phyloP scores from a whole-genome alignment of 2,888 invertebrate species.

The Agrenia bidenticulata region DNA sequence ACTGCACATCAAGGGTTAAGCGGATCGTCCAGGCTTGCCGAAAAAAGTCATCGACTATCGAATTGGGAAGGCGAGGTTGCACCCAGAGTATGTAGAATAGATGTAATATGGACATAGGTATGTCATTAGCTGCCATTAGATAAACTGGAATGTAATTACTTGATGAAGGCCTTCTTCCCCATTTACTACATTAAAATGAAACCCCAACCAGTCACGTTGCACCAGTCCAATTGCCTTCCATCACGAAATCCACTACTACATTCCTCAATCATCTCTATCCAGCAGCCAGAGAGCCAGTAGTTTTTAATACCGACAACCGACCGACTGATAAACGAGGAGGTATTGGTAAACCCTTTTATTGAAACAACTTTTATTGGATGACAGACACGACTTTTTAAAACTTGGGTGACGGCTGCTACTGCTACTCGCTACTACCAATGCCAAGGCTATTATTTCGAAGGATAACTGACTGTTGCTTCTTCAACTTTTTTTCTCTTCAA shows the following conservation, averaged over 20 bases:
- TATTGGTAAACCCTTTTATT: constrained; percentile 17
- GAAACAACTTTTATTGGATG: constrained; percentile 8
- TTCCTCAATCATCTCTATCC: constrained; percentile 18
- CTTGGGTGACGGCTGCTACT: too few species aligned
- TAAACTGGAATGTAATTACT: constrained; percentile 32
- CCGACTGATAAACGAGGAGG: constrained; percentile 3
- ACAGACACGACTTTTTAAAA: background rate
- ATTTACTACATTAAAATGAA: constrained; percentile 26
- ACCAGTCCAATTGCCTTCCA: constrained; percentile 26
- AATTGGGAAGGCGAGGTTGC: background rate
- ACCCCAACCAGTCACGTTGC: constrained; percentile 30
- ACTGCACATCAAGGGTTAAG: too few species aligned
- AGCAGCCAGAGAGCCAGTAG: background rate
- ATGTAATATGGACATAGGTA: constrained; percentile 5
- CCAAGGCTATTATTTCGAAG: too few species aligned
- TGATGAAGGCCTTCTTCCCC: constrained; percentile 30
- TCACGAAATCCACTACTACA: constrained; percentile 28
- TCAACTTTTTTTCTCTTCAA: too few species aligned
- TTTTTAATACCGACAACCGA: background rate
- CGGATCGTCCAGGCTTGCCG: background rate
- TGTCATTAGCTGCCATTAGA: constrained; percentile 33
- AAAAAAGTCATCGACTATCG: constrained; percentile 1
- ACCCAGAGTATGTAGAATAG: constrained; percentile 5
- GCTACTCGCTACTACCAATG: too few species aligned
- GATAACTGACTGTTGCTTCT: too few species aligned